These are phyloP conservation scores for Mus spretus DNA, from an alignment of 2,797 vertebrate genomes.

Conservation along the genomic window DNA sequence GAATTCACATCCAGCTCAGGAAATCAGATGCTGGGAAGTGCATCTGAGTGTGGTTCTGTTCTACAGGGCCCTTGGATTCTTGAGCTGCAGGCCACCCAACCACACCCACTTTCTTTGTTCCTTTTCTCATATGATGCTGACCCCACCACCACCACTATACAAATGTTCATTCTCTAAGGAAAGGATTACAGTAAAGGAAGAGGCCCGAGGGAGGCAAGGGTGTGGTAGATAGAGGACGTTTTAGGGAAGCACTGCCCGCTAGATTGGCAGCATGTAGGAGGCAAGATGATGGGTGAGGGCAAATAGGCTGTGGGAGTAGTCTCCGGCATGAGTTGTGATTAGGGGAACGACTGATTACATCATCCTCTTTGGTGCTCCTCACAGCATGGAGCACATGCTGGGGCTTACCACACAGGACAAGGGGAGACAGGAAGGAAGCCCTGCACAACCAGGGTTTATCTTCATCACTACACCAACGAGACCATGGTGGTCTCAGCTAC, in stretches of 20 bases:
- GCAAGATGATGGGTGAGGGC: too few species aligned
- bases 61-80: too few species aligned
- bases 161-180: not conserved
- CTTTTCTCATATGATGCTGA: not conserved
- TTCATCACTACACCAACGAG: not conserved
- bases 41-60: not conserved
- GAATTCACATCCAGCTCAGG: not conserved
- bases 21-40: not conserved
- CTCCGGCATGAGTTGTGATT: not conserved
- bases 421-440: not conserved
- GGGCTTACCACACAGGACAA: fast-evolving
- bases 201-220: not conserved
- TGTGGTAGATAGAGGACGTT: not conserved
- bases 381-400: too few species aligned
- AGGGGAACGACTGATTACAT: not conserved
- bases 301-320: not conserved
- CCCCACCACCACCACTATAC: not conserved
- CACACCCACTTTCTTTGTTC: not conserved
- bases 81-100: not conserved
- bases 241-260: not conserved
- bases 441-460: not conserved
- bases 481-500: not conserved
- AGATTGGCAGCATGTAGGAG: not conserved
- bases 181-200: not conserved
- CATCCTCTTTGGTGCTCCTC: not conserved